These are phyloP conservation scores for Cyprinodon tularosa DNA, from an alignment of 2,113 vertebrate species.

Conservation along the genomic window DNA sequence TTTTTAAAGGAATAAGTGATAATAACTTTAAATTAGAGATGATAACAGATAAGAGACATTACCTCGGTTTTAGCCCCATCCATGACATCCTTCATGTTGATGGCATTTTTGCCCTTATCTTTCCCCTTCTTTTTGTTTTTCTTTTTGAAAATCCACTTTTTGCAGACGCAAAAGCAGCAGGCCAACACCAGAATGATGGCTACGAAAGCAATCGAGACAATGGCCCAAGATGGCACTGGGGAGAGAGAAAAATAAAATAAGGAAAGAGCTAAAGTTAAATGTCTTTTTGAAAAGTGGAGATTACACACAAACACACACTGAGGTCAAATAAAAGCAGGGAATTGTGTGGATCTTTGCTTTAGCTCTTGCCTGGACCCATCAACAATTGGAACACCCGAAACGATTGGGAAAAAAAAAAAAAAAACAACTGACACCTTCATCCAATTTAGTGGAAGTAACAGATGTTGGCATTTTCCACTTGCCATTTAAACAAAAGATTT, in stretches of 20 bases:
- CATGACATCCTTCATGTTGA: constrained; percentile 99
- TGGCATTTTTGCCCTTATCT: constrained; percentile 99
- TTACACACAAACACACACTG: constrained; percentile 21
- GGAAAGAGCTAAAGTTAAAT: constrained; percentile 7
- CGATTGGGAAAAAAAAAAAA: constrained; percentile 41
- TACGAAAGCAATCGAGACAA: constrained; percentile 97
- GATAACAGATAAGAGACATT: constrained; percentile 67
- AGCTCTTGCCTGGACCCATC: constrained; percentile 30
- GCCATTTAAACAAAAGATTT: constrained; percentile 55
- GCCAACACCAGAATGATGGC: constrained; percentile 95
- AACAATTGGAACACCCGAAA: constrained; percentile 55
- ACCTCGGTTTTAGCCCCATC: constrained; percentile 98
- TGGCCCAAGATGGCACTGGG: constrained; percentile 97
- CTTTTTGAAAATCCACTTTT: constrained; percentile 99
- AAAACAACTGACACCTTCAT: constrained; percentile 32
- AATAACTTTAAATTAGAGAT: neutral
- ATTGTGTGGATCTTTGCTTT: constrained; percentile 8
- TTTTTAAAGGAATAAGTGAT: neutral
- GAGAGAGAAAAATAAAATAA: neutral
- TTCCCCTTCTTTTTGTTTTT: constrained; percentile 99
- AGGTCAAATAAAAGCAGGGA: constrained; percentile 41
- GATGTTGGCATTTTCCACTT: constrained; percentile 67
- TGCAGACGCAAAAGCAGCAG: constrained; percentile 99
- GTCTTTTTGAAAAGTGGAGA: constrained; percentile 11
- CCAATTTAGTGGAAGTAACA: constrained; percentile 73